Base-by-base conservation (phyloP, 2,888 invertebrate genomes). In the Eupelmus urozonus region DNA sequence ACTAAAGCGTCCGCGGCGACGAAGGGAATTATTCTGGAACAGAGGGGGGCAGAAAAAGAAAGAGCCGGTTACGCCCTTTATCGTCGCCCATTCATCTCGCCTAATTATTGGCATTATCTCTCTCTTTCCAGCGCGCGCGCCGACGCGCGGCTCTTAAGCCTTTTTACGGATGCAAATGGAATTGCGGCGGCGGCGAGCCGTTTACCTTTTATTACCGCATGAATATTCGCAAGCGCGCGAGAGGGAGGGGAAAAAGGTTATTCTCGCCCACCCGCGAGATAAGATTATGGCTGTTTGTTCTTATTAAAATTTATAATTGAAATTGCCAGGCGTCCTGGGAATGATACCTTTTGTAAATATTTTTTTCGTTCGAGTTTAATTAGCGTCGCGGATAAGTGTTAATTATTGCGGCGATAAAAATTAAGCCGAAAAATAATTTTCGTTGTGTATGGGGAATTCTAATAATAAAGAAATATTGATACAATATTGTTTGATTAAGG, bases 1-100 rank as follows among this genome's bases (percentile, higher is more conserved):
- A 94, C 92, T 16, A 96, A 93, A 1, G 96, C 96, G 87, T 96
- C 96, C 3, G 96, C 95, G 40, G 96, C 96, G 79, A 96, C 93
- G 88, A 96, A 96, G 7, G 96, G 96, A 84, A 96, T 96, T 69
- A 96, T 96, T 87, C 96, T 96, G 90, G 63, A 91, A 91, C 79
- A 25, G 34, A 69, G 51, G 18, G 27, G n/a, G n/a, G n/a, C n/a
- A n/a, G n/a, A n/a, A n/a, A 67, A 57, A 59, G 34, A 49, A 40
- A 40, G 45, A 49, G 23, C 2, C n/a, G 20, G 13, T 16, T 16
- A 18, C 18, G n/a, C 25, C 60, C 25, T 70, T 76, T 70, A 75
- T 66, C 55, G 18, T 1, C 40, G 20, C 1, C 1, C 55, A 49
- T 69, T 67, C 49, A 9, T 69, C 69, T 73, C 29, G 29, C 20